phyloP scores from a whole-genome alignment of 2,113 vertebrate genomes.

The Laticauda colubrina region DNA sequence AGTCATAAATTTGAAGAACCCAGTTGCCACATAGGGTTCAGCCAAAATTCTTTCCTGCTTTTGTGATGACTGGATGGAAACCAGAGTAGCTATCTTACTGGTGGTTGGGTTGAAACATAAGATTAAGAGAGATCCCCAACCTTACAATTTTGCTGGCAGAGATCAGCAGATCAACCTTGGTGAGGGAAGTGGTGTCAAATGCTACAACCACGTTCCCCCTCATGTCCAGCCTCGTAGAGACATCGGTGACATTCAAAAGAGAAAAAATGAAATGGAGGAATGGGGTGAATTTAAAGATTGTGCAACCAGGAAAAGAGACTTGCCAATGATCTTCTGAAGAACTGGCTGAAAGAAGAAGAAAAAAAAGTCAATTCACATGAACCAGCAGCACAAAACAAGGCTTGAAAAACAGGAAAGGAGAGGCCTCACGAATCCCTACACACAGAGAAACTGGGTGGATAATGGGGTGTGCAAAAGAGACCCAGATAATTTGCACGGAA shows the following conservation, averaged over 20 bases:
- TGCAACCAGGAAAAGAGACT: neutral
- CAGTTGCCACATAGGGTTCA: neutral
- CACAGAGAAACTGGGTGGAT: no score
- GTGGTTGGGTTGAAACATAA: neutral
- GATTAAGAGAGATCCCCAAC: neutral
- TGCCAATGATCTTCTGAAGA: neutral
- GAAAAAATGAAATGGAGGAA: neutral
- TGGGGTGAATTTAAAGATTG: neutral
- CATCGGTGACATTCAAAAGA: neutral
- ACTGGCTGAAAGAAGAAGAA: neutral
- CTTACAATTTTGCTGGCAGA: neutral
- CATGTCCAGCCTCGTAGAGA: neutral
- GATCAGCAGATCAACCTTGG: neutral
- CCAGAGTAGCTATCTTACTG: no score
- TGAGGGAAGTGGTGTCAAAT: neutral
- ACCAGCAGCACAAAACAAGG: neutral
- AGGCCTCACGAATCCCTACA: neutral
- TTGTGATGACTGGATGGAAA: neutral
- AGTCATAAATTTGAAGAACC: no score
- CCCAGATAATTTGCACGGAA: neutral
- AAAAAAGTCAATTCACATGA: neutral
- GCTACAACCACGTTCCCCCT: neutral
- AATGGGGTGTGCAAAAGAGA: neutral
- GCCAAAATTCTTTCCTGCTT: neutral
- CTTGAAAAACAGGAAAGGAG: constrained; percentile 22